These are phyloP conservation scores for Gallinago jamesoni DNA, from an alignment of 2,113 vertebrate genomes.

Conservation along the genomic window DNA sequence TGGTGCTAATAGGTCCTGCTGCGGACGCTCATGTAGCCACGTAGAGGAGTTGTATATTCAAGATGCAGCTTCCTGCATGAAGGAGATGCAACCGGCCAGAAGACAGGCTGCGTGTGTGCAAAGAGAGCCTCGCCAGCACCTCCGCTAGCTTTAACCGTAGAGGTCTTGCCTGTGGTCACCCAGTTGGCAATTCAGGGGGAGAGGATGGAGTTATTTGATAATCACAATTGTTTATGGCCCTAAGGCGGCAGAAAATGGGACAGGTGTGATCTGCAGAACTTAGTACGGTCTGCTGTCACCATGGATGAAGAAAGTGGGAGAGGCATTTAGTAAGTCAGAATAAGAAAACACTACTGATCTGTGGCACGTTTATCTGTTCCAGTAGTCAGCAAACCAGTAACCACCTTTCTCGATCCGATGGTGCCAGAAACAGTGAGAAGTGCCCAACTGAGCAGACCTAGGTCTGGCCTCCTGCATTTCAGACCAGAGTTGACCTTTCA, in stretches of 20 bases:
- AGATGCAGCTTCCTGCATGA: neutral
- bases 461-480: neutral
- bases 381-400: neutral
- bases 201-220: neutral
- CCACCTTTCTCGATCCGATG: neutral
- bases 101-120: neutral
- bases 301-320: neutral
- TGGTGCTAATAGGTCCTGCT: neutral
- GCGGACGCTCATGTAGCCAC: neutral
- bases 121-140: neutral
- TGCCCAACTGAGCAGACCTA: neutral
- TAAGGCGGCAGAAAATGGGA: neutral
- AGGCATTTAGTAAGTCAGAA: neutral
- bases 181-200: neutral
- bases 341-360: neutral
- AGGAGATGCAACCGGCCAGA: neutral
- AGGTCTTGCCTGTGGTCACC: neutral
- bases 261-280: neutral
- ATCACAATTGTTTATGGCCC: neutral
- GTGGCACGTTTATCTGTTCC: neutral
- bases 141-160: neutral
- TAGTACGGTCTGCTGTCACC: neutral
- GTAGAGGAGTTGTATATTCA: neutral
- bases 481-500: neutral
- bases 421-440: neutral